Conservation (phyloP, 2,888 invertebrate genomes). For the Cataglyphis livida region DNA sequence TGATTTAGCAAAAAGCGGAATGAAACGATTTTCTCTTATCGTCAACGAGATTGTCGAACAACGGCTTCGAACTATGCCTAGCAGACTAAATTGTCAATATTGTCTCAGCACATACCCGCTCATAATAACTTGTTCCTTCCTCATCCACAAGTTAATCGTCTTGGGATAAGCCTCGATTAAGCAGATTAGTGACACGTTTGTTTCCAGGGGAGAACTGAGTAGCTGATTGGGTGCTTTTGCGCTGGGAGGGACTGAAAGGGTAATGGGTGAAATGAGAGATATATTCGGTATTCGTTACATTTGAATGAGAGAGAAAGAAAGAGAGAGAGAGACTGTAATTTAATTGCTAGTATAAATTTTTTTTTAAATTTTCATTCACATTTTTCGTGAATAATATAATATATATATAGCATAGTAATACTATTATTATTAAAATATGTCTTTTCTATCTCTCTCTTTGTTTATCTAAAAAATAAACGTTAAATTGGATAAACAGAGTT, state of each 20-base stretch:
- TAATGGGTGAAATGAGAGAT: not conserved
- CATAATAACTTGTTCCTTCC: conserved; percentile 89
- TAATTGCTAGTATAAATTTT: conserved; percentile 11
- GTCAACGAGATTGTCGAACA: conserved; percentile 44
- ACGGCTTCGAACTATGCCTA: conserved; percentile 12
- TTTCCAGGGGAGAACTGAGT: conserved; percentile 89
- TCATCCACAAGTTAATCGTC: conserved; percentile 90
- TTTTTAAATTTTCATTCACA: not conserved
- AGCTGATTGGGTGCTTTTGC: conserved; percentile 89
- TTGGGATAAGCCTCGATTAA: conserved; percentile 90
- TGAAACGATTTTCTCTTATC: conserved; percentile 22
- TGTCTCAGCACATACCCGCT: conserved; percentile 86
- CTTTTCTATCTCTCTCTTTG: not conserved
- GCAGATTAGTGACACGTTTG: conserved; percentile 89
- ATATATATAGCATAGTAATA: not conserved
- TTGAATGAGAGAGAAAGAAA: not conserved
- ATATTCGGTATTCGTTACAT: not conserved
- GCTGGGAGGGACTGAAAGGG: conserved; percentile 88
- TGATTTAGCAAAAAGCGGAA: conserved; percentile 42
- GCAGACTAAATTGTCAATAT: conserved; percentile 32
- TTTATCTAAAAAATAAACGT: not conserved
- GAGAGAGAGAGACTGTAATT: not conserved
- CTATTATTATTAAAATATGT: not conserved
- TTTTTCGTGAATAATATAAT: not conserved
- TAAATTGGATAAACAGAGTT: conserved; percentile 15